Conservation (phyloP, 2,797 vertebrate genomes). For the Anguilla marmorata region DNA sequence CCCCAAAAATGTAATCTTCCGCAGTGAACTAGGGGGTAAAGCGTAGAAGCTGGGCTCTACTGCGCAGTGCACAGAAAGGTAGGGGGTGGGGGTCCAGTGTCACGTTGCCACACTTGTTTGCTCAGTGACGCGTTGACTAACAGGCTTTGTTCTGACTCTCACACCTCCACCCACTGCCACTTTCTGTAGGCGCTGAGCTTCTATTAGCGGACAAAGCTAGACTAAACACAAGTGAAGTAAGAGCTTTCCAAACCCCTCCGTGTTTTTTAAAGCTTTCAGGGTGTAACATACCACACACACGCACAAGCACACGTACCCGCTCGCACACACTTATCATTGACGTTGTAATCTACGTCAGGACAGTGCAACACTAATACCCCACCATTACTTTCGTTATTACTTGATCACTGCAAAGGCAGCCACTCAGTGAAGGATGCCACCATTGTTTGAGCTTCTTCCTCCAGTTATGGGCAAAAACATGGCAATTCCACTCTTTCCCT, state of each 20-base stretch:
- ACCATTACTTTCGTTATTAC: background rate
- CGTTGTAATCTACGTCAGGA: background rate
- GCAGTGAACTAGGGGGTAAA: background rate
- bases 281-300: background rate
- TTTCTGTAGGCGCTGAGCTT: background rate
- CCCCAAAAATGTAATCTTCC: background rate
- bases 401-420: background rate
- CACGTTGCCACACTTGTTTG: slow-evolving; percentile 8
- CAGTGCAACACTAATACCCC: background rate
- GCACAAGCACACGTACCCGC: background rate
- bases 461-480: background rate
- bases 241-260: background rate
- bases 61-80: background rate
- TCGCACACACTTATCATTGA: background rate
- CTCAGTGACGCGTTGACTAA: background rate
- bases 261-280: slow-evolving; percentile 14
- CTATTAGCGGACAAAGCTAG: background rate
- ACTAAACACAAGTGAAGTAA: slow-evolving; percentile 15
- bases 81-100: background rate
- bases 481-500: background rate
- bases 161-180: background rate
- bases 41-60: background rate
- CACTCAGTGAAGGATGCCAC: background rate
- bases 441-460: background rate
- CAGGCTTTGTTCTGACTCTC: background rate